Conservation (phyloP, 2,797 vertebrate genomes). For the Pangasius larnaudii region DNA sequence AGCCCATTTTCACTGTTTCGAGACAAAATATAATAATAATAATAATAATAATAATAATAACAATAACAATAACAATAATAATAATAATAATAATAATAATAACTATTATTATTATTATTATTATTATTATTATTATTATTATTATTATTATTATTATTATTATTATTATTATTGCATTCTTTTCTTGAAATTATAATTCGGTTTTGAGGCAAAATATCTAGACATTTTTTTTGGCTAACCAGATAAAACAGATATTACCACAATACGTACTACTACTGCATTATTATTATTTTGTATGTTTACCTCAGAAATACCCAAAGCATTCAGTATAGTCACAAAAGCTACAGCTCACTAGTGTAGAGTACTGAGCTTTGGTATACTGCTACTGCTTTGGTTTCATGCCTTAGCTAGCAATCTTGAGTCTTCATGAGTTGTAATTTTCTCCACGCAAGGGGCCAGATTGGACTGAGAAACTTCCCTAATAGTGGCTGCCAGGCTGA, state of each 20-base stretch:
- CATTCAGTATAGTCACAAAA: not conserved
- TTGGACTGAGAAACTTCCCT: conserved; percentile 15
- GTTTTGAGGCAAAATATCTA: not conserved
- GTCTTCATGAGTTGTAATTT: conserved; percentile 19
- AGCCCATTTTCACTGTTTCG: not conserved
- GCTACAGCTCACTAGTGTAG: not conserved
- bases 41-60: not conserved
- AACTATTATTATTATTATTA: too few relatives aligned
- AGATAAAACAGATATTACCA: not conserved
- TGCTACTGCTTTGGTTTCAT: conserved; percentile 3
- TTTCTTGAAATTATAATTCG: not conserved
- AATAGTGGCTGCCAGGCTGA: conserved; percentile 20
- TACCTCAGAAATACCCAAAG: not conserved
- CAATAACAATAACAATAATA: not conserved
- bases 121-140: too few relatives aligned
- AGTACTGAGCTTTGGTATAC: not conserved
- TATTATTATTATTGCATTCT: not conserved
- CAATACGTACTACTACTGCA: not conserved
- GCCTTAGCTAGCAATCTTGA: not conserved
- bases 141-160: not conserved
- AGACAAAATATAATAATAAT: not conserved
- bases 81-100: too few relatives aligned
- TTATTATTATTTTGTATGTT: not conserved
- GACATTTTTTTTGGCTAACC: not conserved
- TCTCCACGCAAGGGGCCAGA: not conserved